Evolutionary conservation across 2,888 invertebrate genomes (phyloP), one percentile per base, ranked within the genome.

Genomic region (Drosophila paranaensis): DNA sequence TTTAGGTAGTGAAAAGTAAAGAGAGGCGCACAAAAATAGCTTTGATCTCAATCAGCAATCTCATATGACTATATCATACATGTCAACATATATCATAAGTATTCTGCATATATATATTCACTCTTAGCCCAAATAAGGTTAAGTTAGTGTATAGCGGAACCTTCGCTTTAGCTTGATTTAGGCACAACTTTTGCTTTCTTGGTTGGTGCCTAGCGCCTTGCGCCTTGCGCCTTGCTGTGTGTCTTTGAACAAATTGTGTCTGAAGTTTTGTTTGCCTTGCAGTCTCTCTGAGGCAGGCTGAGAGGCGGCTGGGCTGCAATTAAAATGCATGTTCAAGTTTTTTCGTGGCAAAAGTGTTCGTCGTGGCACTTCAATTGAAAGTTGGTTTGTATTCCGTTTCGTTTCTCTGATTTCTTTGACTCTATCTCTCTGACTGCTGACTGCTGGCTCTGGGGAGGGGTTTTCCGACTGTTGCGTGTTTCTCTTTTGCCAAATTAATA

Each of bases 241-340:
- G 45, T 45, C 81, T n/a, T n/a, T 80, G 74, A 77, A 84, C 82
- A 82, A 85, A 88, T 82, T 84, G 84, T 77, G 70, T 71, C 88
- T 77, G 58, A 51, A 75, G 76, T 77, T 82, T 82, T 85, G 77
- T 88, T 88, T 82, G 73, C 70, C 63, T 85, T 79, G 71, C 76
- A 70, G 48, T 71, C 61, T 62, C 58, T 20, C 57, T 27, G 27
- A 27, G 27, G 27, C 27, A 5, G 27, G 40, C 55, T 57, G 43
- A 61, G 63, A 68, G 79, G 79, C 72, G 68, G 73, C 53, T 78
- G 67, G 72, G 62, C 68, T 74, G 85, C 89, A 85, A 85, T 85
- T 85, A 85, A 85, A 85, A 85, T 86, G 79, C 89, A 85, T 85
- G 89, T 85, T 85, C 81, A 81, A 81, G 84, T 78, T 79, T 73